Evolutionary conservation across 2,888 invertebrate species (phyloP).

Genomic region (Anagyrus pseudococci): DNA sequence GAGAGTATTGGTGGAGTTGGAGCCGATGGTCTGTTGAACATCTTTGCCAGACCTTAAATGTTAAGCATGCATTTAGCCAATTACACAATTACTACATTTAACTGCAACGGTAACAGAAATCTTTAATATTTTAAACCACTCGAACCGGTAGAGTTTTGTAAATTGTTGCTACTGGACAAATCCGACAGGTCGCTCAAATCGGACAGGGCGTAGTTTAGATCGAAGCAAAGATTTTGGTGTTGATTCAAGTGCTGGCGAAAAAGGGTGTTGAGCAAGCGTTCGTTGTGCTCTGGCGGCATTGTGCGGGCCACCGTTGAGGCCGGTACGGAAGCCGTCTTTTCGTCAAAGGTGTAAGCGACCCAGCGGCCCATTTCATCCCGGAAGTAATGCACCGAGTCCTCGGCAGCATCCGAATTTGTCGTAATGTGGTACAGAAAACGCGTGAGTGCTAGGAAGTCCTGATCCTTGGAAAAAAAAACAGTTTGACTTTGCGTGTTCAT

Average conservation of each 20-base stretch:
- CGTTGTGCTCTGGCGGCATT: slow-evolving; percentile 49
- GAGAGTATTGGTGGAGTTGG: slow-evolving; percentile 43
- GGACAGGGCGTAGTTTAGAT: slow-evolving; percentile 57
- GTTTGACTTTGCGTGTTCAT: neutral
- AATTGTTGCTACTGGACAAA: slow-evolving; percentile 63
- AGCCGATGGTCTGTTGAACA: slow-evolving; percentile 59
- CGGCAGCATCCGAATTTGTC: slow-evolving; percentile 76
- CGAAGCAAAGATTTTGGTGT: slow-evolving; percentile 44
- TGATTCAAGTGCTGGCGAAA: slow-evolving; percentile 52
- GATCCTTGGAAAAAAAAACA: slow-evolving; percentile 28
- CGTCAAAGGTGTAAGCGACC: slow-evolving; percentile 87
- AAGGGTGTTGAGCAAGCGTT: slow-evolving; percentile 56
- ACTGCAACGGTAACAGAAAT: too few species aligned
- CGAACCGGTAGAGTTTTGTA: too few species aligned
- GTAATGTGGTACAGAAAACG: slow-evolving; percentile 70
- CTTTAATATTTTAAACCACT: too few species aligned
- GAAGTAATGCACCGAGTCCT: slow-evolving; percentile 85
- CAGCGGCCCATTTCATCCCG: slow-evolving; percentile 85
- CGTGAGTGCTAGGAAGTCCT: slow-evolving; percentile 44
- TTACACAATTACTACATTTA: too few species aligned
- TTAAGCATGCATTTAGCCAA: too few species aligned
- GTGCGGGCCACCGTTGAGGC: slow-evolving; percentile 47
- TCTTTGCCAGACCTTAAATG: slow-evolving; percentile 58
- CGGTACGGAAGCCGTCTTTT: slow-evolving; percentile 67
- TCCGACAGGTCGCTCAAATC: slow-evolving; percentile 59